Conservation (phyloP, 2,888 invertebrate species). For the Ormia ochracea region DNA sequence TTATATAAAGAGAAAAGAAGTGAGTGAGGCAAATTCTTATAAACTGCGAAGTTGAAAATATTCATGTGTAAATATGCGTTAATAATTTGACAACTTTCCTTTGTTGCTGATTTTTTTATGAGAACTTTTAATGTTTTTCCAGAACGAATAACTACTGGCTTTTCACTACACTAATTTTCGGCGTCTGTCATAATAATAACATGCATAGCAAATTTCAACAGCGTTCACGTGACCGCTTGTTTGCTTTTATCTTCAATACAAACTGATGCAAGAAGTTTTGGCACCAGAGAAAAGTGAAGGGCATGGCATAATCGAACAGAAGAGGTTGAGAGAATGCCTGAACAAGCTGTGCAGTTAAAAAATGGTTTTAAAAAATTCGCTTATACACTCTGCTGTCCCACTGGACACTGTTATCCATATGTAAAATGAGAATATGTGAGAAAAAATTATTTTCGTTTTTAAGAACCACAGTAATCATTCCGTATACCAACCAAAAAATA, state of each 20-base stretch:
- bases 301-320: too few relatives aligned
- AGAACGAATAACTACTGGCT: background rate
- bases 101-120: constrained; percentile 11
- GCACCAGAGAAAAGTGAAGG: too few relatives aligned
- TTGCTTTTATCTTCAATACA: constrained; percentile 17
- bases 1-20: constrained; percentile 12
- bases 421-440: too few relatives aligned
- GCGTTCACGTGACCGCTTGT: constrained; percentile 62
- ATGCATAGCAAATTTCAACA: constrained; percentile 17
- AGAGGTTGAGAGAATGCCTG: too few relatives aligned
- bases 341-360: too few relatives aligned
- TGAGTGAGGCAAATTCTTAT: constrained; percentile 37
- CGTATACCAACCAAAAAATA: too few relatives aligned
- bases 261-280: background rate
- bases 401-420: too few relatives aligned
- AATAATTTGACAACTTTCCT: constrained; percentile 46
- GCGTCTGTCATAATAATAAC: constrained; percentile 21
- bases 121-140: background rate
- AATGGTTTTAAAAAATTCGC: too few relatives aligned
- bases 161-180: constrained; percentile 40
- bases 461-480: too few relatives aligned
- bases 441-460: too few relatives aligned
- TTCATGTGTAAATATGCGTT: constrained; percentile 51
- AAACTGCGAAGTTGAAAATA: background rate
- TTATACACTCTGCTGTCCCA: too few relatives aligned